phyloP scores from a whole-genome alignment of 2,113 vertebrate genomes.

The Toxotes chatareus region DNA sequence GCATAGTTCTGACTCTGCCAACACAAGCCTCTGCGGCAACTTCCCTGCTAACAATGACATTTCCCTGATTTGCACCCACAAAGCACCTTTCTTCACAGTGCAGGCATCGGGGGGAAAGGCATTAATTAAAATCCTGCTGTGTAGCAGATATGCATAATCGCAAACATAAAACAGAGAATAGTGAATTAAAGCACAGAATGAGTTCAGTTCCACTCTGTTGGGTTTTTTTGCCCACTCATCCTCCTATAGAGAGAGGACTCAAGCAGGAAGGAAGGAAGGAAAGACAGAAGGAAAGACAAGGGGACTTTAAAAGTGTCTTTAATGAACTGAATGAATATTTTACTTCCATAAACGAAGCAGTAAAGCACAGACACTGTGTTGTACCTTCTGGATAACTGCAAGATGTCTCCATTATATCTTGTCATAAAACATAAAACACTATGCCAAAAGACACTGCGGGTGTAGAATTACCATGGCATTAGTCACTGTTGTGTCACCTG shows the following conservation, averaged over 20 bases:
- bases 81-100: constrained; percentile 54
- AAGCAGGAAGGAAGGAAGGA: constrained; percentile 36
- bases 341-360: constrained; percentile 43
- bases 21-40: constrained; percentile 37
- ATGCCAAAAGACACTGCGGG: constrained; percentile 28
- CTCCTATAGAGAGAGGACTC: constrained; percentile 41
- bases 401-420: constrained; percentile 48
- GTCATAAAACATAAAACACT: constrained; percentile 46
- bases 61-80: constrained; percentile 65
- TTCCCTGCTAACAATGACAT: constrained; percentile 75
- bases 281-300: constrained; percentile 11
- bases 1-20: constrained; percentile 32
- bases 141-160: constrained; percentile 77
- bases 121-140: constrained; percentile 85
- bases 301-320: constrained; percentile 37
- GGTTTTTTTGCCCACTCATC: constrained; percentile 59
- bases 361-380: constrained; percentile 48
- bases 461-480: constrained; percentile 30
- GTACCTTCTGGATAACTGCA: constrained; percentile 49
- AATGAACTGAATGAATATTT: constrained; percentile 68
- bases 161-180: constrained; percentile 74
- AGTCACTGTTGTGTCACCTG: constrained; percentile 46
- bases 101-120: constrained; percentile 41
- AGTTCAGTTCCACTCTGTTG: constrained; percentile 68
- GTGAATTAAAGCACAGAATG: constrained; percentile 74